Evolutionary conservation across 2,797 vertebrate genomes (phyloP).

Genomic region (Gymnocypris eckloni): DNA sequence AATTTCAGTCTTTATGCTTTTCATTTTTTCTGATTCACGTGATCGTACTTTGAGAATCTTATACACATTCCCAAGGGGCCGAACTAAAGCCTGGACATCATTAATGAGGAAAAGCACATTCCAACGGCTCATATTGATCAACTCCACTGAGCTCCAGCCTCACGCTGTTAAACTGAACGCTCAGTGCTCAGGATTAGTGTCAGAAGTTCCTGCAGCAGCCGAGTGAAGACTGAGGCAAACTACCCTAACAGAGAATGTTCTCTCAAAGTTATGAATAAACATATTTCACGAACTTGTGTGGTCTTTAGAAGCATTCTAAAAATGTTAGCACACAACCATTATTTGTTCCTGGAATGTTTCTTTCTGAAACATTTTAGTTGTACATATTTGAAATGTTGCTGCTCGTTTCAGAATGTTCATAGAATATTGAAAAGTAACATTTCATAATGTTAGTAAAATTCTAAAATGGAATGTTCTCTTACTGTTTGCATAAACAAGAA

Average conservation of each 20-base stretch:
- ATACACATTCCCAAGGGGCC: neutral
- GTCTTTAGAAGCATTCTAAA: neutral
- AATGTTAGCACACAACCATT: neutral
- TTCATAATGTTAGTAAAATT: neutral
- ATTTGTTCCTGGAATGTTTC: neutral
- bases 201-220: slow-evolving; percentile 1
- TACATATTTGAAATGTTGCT: neutral
- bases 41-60: slow-evolving; percentile 6
- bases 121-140: slow-evolving; percentile 21
- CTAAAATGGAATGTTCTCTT: neutral
- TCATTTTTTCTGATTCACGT: neutral
- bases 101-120: slow-evolving; percentile 43
- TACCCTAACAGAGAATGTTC: neutral
- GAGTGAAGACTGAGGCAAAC: neutral
- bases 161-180: neutral
- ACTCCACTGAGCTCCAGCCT: slow-evolving; percentile 29
- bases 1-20: neutral
- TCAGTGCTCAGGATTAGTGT: slow-evolving; percentile 27
- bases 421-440: neutral
- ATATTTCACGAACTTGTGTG: neutral
- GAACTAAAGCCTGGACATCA: slow-evolving; percentile 16
- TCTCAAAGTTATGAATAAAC: neutral
- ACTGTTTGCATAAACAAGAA: neutral
- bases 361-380: neutral
- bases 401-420: neutral